Conservation (phyloP, 2,797 vertebrate genomes). For the Coreius guichenoti region DNA sequence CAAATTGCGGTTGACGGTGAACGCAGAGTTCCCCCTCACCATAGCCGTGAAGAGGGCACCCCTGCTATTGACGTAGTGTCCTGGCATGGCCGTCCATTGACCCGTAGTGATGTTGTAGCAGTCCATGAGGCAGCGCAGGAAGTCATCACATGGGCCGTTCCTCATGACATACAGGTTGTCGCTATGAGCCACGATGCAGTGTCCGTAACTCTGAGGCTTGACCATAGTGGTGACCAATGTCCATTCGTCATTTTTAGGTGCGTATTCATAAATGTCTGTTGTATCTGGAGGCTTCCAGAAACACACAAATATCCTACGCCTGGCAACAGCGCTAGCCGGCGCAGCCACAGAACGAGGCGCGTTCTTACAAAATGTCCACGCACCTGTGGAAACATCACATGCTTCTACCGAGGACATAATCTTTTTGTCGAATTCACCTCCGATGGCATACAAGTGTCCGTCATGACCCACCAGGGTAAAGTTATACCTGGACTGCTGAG, state of each 20-base stretch:
- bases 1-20: conserved; percentile 91
- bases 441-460: conserved; percentile 87
- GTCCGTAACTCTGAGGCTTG: conserved; percentile 90
- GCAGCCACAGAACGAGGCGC: conserved; percentile 85
- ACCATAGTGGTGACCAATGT: conserved; percentile 83
- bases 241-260: conserved; percentile 79
- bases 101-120: conserved; percentile 88
- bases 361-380: conserved; percentile 84
- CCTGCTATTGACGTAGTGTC: conserved; percentile 95
- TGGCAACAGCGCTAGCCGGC: conserved; percentile 83
- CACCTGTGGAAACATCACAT: conserved; percentile 75
- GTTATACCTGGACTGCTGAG: conserved; percentile 88
- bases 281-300: conserved; percentile 92
- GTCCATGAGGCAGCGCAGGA: conserved; percentile 91
- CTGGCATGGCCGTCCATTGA: conserved; percentile 90
- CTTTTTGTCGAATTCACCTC: conserved; percentile 85
- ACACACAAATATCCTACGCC: conserved; percentile 90
- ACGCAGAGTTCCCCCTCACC: conserved; percentile 86
- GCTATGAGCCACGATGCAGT: conserved; percentile 93
- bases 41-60: conserved; percentile 91
- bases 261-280: conserved; percentile 89
- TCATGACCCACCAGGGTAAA: conserved; percentile 86
- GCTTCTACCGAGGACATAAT: conserved; percentile 85
- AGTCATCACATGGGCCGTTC: conserved; percentile 91
- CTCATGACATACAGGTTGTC: conserved; percentile 95